Base-by-base conservation (phyloP, 2,797 vertebrate species). In the Crocidura indochinensis region DNA sequence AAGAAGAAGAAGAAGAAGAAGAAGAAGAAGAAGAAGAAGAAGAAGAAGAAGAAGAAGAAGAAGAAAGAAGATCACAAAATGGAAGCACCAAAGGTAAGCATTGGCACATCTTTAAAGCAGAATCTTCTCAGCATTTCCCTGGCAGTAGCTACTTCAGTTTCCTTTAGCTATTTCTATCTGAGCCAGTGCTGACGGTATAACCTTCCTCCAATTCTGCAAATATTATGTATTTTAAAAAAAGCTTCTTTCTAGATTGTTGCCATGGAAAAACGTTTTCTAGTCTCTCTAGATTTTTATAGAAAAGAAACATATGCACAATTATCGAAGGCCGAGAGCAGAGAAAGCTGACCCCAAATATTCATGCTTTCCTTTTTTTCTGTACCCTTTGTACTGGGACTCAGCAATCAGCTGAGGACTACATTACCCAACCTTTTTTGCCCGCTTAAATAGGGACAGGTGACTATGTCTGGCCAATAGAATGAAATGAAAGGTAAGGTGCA, bases 401-500 rank as follows among this genome's bases (percentile, higher is more conserved):
- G 84, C 29, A 44, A 6, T 47, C 14, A 38, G 1, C 20, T 73
- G 15, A 6, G 38, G 10, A 27, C 64, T 64, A 1, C 38, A 15
- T 67, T 67, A 87, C 44, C 51, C 74, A 89, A 19, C 56, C 15
- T 73, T 11, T 2, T 1, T 8, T 71, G n/a, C n/a, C 78, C 67
- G 6, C 69, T 73, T 10, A 51, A 26, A 49, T 27, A 15, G 31
- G 12, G n/a, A 44, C 87, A 79, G 53, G 62, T 87, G 78, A 81
- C 47, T 84, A 31, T 22, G 76, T 62, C 68, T 71, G 20, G 51
- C 76, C 83, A 94, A 60, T 20, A 27, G 71, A 49, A 60, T 62
- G 44, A 88, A 56, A 73, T n/a, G 31, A 80, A 72, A 77, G 49
- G 29, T 67, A n/a, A 77, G n/a, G n/a, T n/a, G n/a, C n/a, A n/a